Evolutionary conservation across 2,888 invertebrate genomes (phyloP).

Genomic region (Drosophila macrothrix): DNA sequence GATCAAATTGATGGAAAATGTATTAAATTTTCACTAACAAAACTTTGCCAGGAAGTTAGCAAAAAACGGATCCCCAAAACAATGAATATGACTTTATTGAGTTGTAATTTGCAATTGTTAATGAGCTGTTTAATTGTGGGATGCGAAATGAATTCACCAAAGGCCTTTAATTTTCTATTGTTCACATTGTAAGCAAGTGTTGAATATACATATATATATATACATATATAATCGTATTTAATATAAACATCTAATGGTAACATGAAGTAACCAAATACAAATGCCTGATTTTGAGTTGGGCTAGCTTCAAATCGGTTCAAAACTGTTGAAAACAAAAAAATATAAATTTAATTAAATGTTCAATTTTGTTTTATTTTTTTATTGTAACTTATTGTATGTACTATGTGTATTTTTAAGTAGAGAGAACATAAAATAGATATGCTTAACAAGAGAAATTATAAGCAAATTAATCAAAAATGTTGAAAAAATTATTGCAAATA

Average conservation of each 20-base stretch:
- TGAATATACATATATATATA: slow-evolving; percentile 14
- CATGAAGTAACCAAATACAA: slow-evolving; percentile 18
- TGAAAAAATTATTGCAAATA: not conserved
- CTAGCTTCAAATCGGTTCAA: not conserved
- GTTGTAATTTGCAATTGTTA: slow-evolving; percentile 44
- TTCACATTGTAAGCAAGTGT: slow-evolving; percentile 39
- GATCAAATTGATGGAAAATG: not conserved
- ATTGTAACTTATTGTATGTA: slow-evolving; percentile 12
- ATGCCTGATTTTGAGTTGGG: not conserved
- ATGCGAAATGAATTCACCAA: slow-evolving; percentile 57
- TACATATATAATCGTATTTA: slow-evolving; percentile 17
- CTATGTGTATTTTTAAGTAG: slow-evolving; percentile 48
- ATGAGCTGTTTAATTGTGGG: slow-evolving; percentile 21
- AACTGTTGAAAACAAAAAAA: not conserved
- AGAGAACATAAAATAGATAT: slow-evolving; percentile 27
- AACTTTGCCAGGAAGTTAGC: slow-evolving; percentile 2
- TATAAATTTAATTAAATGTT: not conserved
- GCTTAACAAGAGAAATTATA: slow-evolving; percentile 5
- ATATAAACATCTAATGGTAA: slow-evolving; percentile 15
- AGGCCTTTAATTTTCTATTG: slow-evolving; percentile 70
- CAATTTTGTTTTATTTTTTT: slow-evolving; percentile 2
- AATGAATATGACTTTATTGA: slow-evolving; percentile 54
- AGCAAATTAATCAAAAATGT: not conserved
- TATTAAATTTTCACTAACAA: not conserved
- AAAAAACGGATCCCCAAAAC: not conserved